These are phyloP conservation scores for Cavia aperea DNA, from an alignment of 2,113 vertebrate species.

Conservation along the genomic window DNA sequence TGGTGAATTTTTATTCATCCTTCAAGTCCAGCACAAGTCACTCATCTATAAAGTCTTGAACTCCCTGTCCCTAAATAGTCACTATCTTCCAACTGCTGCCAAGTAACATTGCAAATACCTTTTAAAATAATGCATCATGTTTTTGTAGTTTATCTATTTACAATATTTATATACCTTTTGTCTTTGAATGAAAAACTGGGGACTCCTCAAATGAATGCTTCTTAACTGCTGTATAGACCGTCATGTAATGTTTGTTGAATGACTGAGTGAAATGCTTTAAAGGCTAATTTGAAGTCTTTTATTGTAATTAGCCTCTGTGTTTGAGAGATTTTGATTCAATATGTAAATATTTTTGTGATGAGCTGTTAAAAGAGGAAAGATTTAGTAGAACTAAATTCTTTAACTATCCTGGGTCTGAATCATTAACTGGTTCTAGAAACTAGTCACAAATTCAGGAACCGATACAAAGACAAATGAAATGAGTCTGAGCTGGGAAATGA, in stretches of 20 bases:
- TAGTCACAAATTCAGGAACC: constrained; percentile 26
- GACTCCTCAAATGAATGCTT: not conserved
- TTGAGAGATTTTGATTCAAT: not conserved
- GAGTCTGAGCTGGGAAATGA: constrained; percentile 31
- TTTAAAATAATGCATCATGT: constrained; percentile 17
- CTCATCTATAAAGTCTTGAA: not conserved
- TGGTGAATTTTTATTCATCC: not conserved
- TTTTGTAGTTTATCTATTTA: constrained; percentile 22
- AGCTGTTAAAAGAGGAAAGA: constrained; percentile 13
- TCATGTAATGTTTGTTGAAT: not conserved
- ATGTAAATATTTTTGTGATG: constrained; percentile 7
- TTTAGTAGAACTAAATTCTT: constrained; percentile 18
- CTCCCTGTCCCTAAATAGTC: not conserved
- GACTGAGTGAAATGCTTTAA: not conserved
- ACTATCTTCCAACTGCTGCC: constrained; percentile 11
- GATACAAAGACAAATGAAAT: not conserved
- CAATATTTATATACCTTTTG: not conserved
- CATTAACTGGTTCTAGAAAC: constrained; percentile 12
- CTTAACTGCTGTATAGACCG: not conserved
- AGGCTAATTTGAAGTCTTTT: not conserved
- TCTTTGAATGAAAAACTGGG: not conserved
- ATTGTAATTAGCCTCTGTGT: constrained; percentile 5
- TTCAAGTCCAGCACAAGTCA: not conserved
- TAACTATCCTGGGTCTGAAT: not conserved
- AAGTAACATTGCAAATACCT: not conserved